These are phyloP conservation scores for Porites evermanni DNA, from an alignment of 92 coral and sea anemone genomes.

Conservation along the genomic window DNA sequence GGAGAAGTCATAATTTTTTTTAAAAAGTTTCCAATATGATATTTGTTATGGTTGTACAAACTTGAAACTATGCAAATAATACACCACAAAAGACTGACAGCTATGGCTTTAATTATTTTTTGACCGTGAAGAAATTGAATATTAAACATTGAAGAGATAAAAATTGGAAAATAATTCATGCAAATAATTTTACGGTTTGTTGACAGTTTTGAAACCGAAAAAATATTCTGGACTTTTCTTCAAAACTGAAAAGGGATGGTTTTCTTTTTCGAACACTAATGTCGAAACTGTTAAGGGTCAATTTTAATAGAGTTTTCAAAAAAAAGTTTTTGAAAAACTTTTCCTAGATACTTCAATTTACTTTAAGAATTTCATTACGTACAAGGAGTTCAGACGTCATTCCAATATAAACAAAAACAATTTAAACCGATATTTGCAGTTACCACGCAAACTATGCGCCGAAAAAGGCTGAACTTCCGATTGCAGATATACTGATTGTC, in stretches of 20 bases:
- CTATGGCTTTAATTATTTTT: not conserved
- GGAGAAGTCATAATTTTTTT: no score
- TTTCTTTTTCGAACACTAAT: not conserved
- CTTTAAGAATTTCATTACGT: not conserved
- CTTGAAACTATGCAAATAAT: no score
- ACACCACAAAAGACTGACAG: not conserved
- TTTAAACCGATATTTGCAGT: not conserved
- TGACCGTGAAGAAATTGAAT: not conserved
- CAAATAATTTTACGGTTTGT: constrained; percentile 2
- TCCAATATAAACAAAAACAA: constrained; percentile 14
- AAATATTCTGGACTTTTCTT: constrained; percentile 5
- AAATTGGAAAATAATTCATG: not conserved
- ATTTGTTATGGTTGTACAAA: no score
- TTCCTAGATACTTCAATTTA: no score
- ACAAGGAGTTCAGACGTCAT: constrained; percentile 26
- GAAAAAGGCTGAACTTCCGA: not conserved
- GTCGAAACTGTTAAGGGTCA: not conserved
- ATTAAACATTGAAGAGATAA: not conserved
- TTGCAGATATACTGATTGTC: not conserved
- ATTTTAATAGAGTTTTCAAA: not conserved
- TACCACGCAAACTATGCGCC: constrained; percentile 7
- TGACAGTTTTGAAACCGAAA: not conserved
- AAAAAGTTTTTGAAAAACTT: not conserved
- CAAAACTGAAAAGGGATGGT: not conserved
- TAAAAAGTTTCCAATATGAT: no score